Evolutionary conservation across 2,888 invertebrate species (phyloP).

Genomic region (Synergus japonicus): DNA sequence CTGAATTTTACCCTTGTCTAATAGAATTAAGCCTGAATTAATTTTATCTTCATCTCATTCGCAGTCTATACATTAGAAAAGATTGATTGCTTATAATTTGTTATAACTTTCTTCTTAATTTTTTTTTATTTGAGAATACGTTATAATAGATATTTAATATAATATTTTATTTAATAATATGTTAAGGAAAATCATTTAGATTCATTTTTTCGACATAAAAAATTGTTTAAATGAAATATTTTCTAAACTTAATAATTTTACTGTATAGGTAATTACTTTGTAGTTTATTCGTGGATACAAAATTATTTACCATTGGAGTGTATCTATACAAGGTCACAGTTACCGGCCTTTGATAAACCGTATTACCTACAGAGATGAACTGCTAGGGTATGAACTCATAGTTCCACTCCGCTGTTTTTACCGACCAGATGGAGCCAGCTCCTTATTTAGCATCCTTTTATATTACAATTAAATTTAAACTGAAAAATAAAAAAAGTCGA

Average conservation of each 20-base stretch:
- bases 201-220: no score
- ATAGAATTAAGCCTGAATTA: not conserved
- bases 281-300: not conserved
- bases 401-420: not conserved
- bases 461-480: not conserved
- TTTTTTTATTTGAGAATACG: no score
- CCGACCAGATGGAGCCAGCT: not conserved
- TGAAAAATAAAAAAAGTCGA: not conserved
- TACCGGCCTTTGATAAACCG: not conserved
- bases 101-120: not conserved
- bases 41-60: not conserved
- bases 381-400: not conserved
- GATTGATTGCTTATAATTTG: not conserved
- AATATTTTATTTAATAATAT: no score
- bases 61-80: not conserved
- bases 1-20: not conserved
- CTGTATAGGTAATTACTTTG: not conserved
- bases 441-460: not conserved
- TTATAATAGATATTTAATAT: no score
- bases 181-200: no score
- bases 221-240: not conserved
- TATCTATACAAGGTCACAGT: not conserved
- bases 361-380: not conserved
- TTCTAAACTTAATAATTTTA: not conserved
- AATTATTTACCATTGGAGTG: not conserved